A percentile compares a stretch with the other conserved stretches of the same genome.
phyloP scores from a whole-genome alignment of 2,113 vertebrate genomes.

The Fulmarus glacialis region DNA sequence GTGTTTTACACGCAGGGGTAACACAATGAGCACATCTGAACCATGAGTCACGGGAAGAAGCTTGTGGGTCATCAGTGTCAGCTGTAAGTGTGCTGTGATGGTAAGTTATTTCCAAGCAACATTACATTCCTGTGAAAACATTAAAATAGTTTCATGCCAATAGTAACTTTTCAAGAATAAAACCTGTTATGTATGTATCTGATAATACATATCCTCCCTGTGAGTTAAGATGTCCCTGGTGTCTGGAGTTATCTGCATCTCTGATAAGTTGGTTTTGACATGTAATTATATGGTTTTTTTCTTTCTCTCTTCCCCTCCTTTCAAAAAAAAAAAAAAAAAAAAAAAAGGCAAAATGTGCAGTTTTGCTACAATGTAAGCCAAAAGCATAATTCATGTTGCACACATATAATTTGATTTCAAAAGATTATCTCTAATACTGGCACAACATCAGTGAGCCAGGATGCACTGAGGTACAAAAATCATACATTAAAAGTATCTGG shows the following conservation, averaged over 20 bases:
- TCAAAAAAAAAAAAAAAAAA: background rate
- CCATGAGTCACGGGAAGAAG: background rate
- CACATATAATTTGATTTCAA: slow-evolving; percentile 31
- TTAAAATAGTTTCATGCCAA: background rate
- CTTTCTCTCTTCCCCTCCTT: background rate
- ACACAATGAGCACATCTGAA: background rate
- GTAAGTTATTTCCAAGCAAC: background rate
- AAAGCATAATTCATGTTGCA: slow-evolving; percentile 4
- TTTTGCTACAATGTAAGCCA: slow-evolving; percentile 9
- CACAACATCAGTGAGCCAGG: background rate
- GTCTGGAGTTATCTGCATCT: slow-evolving; percentile 2
- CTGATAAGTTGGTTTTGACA: slow-evolving; percentile 30
- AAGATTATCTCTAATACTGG: slow-evolving; percentile 13
- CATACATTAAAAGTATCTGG: background rate
- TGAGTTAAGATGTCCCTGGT: background rate
- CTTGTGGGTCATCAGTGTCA: background rate
- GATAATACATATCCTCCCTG: background rate
- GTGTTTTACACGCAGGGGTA: background rate
- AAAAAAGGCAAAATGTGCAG: background rate
- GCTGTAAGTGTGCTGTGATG: background rate
- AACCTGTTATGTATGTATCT: background rate
- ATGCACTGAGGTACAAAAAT: background rate
- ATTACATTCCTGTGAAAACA: background rate
- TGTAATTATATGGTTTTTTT: background rate
- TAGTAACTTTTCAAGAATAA: background rate